Base-by-base conservation (phyloP, 2,113 vertebrate genomes). In the Xiphias gladius region DNA sequence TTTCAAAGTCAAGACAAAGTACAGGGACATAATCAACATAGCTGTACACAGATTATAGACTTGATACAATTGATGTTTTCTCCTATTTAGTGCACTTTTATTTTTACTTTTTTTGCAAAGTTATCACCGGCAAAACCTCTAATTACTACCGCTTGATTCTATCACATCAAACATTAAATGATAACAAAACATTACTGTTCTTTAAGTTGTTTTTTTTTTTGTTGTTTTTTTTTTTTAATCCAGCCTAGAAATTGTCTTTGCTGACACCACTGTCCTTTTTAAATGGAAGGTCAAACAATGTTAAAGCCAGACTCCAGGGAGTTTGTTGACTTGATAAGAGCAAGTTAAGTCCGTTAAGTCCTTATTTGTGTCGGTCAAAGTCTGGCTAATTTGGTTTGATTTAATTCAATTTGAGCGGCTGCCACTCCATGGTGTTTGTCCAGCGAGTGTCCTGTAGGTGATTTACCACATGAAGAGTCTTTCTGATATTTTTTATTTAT, bases 1-100 rank as follows among this genome's bases (percentile, higher is more conserved):
- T 77, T 87, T 92, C 69, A 87, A 88, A 82, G 76, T 88, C 58
- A 74, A 89, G 87, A 91, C 86, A 75, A 89, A 73, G 59, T 63
- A 91, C 86, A 81, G 30, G 61, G 83, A 91, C 79, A 30, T 69
- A 78, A 77, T 86, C 75, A 79, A 91, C 84, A 88, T 59, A 82
- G 32, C 61, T 80, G 78, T 79, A 85, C 88, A 93, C 59, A 85
- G 41, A 81, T 75, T 73, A 89, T 73, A 83, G 39, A 84, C 73
- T 91, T 71, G 7, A 79, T 77, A 87, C 65, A 80, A 63, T 37
- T 68, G 20, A 78, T 75, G 69, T 86, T 81, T 89, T 84, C 32
- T 81, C n/a, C 68, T 84, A 57, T 80, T 82, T 75, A 70, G 41
- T 73, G 81, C 77, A 65, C 68, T 76, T 86, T 68, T 67, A 28